Evolutionary conservation across 1,140 invertebrate genomes (phyloP), one percentile per base, ranked within the genome.

Genomic region (Drosophila micromelanica): DNA sequence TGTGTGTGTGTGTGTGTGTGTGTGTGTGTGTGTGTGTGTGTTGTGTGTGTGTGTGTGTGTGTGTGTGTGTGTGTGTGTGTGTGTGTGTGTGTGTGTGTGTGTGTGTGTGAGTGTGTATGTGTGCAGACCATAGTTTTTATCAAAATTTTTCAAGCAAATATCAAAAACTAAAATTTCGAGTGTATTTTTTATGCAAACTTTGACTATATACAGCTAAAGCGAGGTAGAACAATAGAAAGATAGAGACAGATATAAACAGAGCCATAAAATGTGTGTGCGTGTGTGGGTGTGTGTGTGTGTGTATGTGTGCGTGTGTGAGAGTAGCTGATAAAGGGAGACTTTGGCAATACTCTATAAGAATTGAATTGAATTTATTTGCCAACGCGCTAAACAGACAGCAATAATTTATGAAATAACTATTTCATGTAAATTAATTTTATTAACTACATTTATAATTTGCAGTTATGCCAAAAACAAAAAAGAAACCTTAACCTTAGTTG

Each of bases 361-460:
- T 49, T 70, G 46, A 61, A 79, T 78, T 81, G 56, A 70, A 82
- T 62, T 82, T 70, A 49, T 46, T 81, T 80, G 74, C 57, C 64
- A 71, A 81, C 65, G 38, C 37, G 40, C 11, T 55, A 59, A 13
- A 57, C 20, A 49, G 52, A 63, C 46, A 63, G 42, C 48, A 57
- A 80, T 65, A 76, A 57, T 63, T 77, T 69, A 84, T 76, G 35
- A 52, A 57, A 67, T 72, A 57, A 81, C 77, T 42, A 76, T 76
- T 76, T 78, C 38, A 35, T 65, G 75, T 76, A 75, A 60, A 69
- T 62, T 77, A 73, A 86, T 78, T 84, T 85, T 59, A 69, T 85
- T 85, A 86, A 80, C 81, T 85, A 85, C 81, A 85, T 85, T 80
- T 85, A 85, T 85, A 85, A 85, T 85, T 85, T 85, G 59, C 55